phyloP scores from a whole-genome alignment of 2,888 invertebrate genomes.

The Atethmia centrago region DNA sequence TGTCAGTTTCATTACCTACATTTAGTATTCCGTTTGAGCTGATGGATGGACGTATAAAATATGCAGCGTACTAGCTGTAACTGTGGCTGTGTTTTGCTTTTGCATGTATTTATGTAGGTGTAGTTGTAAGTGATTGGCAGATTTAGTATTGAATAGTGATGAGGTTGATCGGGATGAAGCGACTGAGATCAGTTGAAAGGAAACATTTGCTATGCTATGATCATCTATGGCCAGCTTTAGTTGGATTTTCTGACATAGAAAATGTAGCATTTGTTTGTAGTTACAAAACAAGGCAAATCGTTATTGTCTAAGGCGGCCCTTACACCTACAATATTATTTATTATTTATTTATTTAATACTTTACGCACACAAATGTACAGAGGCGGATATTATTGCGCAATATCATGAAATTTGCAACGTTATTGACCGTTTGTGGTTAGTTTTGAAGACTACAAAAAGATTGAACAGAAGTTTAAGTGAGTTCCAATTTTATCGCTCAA shows the following conservation, averaged over 20 bases:
- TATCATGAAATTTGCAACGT: no score
- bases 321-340: no score
- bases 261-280: neutral
- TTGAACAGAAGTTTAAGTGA: neutral
- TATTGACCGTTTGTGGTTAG: no score
- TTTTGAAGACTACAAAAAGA: neutral
- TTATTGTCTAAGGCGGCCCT: no score
- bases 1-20: conserved; percentile 56
- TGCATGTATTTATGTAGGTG: conserved; percentile 16
- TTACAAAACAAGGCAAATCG: neutral
- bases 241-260: neutral
- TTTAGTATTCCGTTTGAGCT: conserved; percentile 66
- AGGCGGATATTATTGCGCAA: no score
- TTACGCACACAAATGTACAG: no score
- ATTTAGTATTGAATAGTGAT: conserved; percentile 10
- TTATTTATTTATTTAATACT: no score
- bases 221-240: no score
- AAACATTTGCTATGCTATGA: neutral
- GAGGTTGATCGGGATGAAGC: neutral
- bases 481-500: neutral
- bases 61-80: conserved; percentile 59
- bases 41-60: conserved; percentile 60
- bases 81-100: conserved; percentile 22
- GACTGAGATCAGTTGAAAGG: neutral
- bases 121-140: conserved; percentile 28